Percentiles rank a stretch among this genome's conserved stretches.
phyloP scores from a whole-genome alignment of 2,888 invertebrate genomes.

The Drosophila koepferae region DNA sequence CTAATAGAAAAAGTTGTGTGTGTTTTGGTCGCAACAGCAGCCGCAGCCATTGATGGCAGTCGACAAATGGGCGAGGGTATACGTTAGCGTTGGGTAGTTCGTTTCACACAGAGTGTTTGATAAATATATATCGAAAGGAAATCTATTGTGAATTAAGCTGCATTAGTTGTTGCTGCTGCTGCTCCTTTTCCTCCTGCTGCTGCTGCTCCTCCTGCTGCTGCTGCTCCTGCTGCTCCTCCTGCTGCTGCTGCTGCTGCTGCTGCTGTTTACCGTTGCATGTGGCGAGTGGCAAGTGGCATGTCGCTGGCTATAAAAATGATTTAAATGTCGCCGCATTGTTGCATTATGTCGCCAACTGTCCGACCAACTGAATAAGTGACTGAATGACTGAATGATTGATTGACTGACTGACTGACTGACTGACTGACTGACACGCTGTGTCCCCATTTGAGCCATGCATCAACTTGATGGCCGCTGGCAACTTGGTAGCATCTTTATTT shows the following conservation, averaged over 20 bases:
- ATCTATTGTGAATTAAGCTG: neutral
- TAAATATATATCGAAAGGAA: neutral
- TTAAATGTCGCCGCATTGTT: slow-evolving; percentile 63
- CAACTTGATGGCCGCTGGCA: slow-evolving; percentile 59
- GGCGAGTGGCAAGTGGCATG: slow-evolving; percentile 14
- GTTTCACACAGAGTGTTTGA: neutral
- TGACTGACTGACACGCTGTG: slow-evolving; percentile 6
- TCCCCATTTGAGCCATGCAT: slow-evolving; percentile 53
- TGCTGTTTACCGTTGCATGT: slow-evolving; percentile 15
- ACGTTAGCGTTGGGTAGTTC: neutral
- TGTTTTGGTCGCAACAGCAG: slow-evolving; percentile 7
- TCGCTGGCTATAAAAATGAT: slow-evolving; percentile 65
- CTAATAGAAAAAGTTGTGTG: slow-evolving; percentile 71
- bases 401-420: slow-evolving; percentile 33
- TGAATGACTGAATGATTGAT: slow-evolving; percentile 18
- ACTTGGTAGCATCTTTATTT: slow-evolving; percentile 68
- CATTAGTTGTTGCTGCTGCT: neutral
- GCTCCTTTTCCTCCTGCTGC: too few species aligned
- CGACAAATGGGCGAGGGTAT: slow-evolving; percentile 6
- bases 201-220: neutral
- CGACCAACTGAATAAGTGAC: slow-evolving; percentile 16
- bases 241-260: neutral
- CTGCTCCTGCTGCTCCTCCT: neutral
- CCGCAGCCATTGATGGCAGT: slow-evolving; percentile 15
- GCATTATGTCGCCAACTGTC: slow-evolving; percentile 50